These are phyloP conservation scores for Sternarchorhynchus goeldii DNA, from an alignment of 2,797 vertebrate species.

Conservation along the genomic window DNA sequence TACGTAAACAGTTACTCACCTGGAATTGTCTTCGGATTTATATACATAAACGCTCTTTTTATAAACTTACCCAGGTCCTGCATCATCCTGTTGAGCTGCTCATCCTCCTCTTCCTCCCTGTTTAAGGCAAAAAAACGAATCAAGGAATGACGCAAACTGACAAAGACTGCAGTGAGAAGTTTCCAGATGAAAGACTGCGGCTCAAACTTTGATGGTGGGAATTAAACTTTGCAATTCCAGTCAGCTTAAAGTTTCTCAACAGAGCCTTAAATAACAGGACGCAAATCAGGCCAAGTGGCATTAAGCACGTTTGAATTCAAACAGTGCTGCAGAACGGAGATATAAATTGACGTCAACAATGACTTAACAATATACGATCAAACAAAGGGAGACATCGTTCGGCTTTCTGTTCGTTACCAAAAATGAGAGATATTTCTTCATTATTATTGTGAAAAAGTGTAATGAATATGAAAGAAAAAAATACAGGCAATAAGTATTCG, in stretches of 20 bases:
- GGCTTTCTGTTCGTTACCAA: background rate
- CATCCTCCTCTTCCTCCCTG: constrained; percentile 93
- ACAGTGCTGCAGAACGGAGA: background rate
- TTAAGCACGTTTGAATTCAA: constrained; percentile 1
- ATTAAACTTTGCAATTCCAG: too few relatives aligned
- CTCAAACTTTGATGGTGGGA: too few relatives aligned
- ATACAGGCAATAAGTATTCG: background rate
- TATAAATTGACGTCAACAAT: background rate
- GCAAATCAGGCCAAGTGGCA: constrained; percentile 1
- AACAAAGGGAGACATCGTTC: background rate
- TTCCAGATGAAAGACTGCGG: background rate
- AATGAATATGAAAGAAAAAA: background rate
- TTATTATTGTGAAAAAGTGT: background rate
- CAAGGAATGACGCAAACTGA: background rate
- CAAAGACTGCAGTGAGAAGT: background rate
- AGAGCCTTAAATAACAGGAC: constrained; percentile 5
- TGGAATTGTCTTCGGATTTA: too few relatives aligned
- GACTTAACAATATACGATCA: constrained; percentile 1
- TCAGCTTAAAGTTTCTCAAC: too few relatives aligned
- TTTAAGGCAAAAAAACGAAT: constrained; percentile 36
- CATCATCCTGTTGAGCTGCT: constrained; percentile 86
- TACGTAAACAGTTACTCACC: too few relatives aligned
- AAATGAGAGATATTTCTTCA: background rate
- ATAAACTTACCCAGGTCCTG: constrained; percentile 80
- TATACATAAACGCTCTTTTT: background rate